Base-by-base conservation (phyloP, 2,113 vertebrate genomes). In the Apus apus region DNA sequence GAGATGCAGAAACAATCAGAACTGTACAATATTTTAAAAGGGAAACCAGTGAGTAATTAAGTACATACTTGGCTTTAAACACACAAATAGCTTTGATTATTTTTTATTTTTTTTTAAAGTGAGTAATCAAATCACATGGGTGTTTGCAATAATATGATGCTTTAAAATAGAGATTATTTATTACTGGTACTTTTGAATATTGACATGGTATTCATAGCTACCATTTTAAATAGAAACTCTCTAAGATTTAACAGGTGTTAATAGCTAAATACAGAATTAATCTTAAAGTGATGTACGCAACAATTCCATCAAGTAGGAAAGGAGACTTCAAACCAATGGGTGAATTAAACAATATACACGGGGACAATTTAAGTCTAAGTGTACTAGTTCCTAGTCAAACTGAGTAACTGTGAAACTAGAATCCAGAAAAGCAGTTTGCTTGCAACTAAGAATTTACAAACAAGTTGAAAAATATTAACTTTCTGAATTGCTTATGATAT, bases 101-200 rank as follows among this genome's bases (percentile, higher is more conserved):
- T 65, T 66, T 71, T 72, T 84, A 34, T 72, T 84, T 72, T 84
- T 38, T 72, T 84, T 38, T 3, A 4, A 90, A 67, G 36, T 93
- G 87, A 95, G 30, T 95, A 96, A 91, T 87, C 20, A 46, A 66
- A 86, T 90, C 76, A 87, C 64, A 68, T 32, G 7, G 25, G 34
- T 79, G 65, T 90, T 93, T 81, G 48, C 26, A 53, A 54, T 71
- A 82, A 66, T 43, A 45, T 9, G 11, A 60, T 66, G 11, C 7
- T 88, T 93, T 64, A 90, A 94, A 93, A 93, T 71, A 57, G 29
- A n/a, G 12, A 66, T 54, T 66, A 45, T 85, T 40, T 77, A 54
- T 68, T 90, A 34, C 30, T 76, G 40, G 21, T 87, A 46, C 60
- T 73, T 91, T 82, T 70, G 56, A 82, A 54, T 11, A 36, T 9